Evolutionary conservation across 2,888 invertebrate genomes (phyloP), one percentile per base, ranked within the genome.

Genomic region (Sthenelais limicola): DNA sequence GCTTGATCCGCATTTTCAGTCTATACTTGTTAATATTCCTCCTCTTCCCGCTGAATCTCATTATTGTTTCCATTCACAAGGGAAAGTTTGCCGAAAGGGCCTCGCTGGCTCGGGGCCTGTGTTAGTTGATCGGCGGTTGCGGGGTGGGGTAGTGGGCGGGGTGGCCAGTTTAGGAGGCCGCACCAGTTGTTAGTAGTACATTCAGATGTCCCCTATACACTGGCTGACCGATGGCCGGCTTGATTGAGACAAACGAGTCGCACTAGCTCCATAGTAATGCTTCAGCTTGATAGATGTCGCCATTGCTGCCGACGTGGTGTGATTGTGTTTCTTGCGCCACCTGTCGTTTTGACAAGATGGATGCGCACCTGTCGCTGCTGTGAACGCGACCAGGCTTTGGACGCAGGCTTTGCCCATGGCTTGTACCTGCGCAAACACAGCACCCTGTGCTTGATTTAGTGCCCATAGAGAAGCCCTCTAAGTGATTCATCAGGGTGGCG

Each of bases 151-250:
- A n/a, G n/a, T n/a, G n/a, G n/a, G n/a, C n/a, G n/a, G n/a, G n/a
- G n/a, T n/a, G n/a, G n/a, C n/a, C n/a, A n/a, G n/a, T n/a, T n/a
- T n/a, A n/a, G n/a, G n/a, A n/a, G n/a, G n/a, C n/a, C n/a, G n/a
- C n/a, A n/a, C n/a, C n/a, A n/a, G n/a, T 52, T 56, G 56, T 56
- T 56, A 56, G 56, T 56, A 56, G 56, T 56, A 56, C 56, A 56
- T 24, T 12, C 56, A 28, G 30, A 12, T 56, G 56, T 56, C 56
- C 30, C 32, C 33, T 56, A 18, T 24, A 12, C 3, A 12, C 56
- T 1, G 56, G 56, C 56, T 56, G 56, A 56, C 56, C 32, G 56
- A 56, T 56, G 30, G 32, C 30, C 56, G 2, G 30, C 32, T 33
- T 21, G 56, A 56, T 56, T 12, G 56, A 56, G 56, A 56, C 56